phyloP scores from a whole-genome alignment of 2,113 vertebrate genomes.

The Myiagra hebetior region DNA sequence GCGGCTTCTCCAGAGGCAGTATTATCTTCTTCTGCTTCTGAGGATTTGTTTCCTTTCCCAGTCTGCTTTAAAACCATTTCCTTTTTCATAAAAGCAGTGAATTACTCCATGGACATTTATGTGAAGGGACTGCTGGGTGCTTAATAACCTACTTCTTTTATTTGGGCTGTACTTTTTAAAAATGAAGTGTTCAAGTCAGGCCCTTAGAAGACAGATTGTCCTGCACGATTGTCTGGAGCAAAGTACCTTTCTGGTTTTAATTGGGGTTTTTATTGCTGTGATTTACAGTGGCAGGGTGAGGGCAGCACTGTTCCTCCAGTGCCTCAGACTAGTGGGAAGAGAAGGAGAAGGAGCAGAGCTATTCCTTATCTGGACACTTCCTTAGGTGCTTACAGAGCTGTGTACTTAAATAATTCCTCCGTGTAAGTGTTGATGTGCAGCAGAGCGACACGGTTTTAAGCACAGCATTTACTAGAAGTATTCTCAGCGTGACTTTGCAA shows the following conservation, averaged over 20 bases:
- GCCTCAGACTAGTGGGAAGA: not conserved
- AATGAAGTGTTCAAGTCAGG: not conserved
- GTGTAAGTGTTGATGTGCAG: not conserved
- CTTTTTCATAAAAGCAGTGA: not conserved
- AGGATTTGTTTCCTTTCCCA: not conserved
- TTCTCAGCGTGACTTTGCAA: not conserved
- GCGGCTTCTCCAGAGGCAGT: not conserved
- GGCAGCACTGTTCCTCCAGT: constrained; percentile 41
- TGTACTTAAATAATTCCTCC: not conserved
- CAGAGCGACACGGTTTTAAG: accelerated
- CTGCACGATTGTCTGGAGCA: not conserved
- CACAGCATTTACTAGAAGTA: not conserved
- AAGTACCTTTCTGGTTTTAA: not conserved
- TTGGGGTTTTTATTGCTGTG: not conserved
- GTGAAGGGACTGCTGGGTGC: not conserved
- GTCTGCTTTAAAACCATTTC: not conserved
- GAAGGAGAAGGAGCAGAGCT: not conserved
- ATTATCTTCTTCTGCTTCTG: not conserved
- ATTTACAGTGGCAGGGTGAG: not conserved
- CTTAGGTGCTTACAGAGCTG: not conserved
- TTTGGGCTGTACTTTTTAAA: not conserved
- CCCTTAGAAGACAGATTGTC: not conserved
- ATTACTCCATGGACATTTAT: not conserved
- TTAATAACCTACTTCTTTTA: not conserved
- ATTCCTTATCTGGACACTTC: not conserved